Base-by-base conservation (phyloP, 2,797 vertebrate species). In the Pangasius krempfi region DNA sequence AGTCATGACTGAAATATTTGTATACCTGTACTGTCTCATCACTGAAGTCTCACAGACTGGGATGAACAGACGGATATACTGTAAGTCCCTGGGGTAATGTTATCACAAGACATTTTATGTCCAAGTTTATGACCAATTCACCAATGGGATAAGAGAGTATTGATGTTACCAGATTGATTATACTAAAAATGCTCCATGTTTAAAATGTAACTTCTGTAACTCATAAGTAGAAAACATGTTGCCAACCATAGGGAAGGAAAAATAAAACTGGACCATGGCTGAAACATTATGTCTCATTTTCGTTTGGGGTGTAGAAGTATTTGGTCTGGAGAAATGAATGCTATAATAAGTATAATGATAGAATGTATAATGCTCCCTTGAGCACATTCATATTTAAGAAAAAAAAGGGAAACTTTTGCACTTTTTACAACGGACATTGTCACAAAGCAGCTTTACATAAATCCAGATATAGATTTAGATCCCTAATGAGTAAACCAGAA, bases 1-100 rank as follows among this genome's bases (percentile, higher is more conserved):
- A 68, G 33, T 27, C 54, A 37, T n/a, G 64, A 80, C 50, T 76
- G 30, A 76, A 89, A 52, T 73, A 40, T 85, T 40, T 56, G 50
- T 56, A n/a, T 40, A 56, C 30, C 66, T 72, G 47, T 37, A 85
- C 14, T 68, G 44, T 22, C 25, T 13, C 3, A 9, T 50, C 30
- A 10, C 27, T 12, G 30, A 70, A 22, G 27, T n/a, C 80, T 62
- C 58, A 18, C 40, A 64, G 37, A 18, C 81, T 66, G 58, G 22
- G 58, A 64, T 2, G 47, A n/a, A 84, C 27, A 66, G 14, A 50
- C 40, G 22, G 60, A 47, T 60, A 81, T 40, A 82, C 58, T 84
- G 44, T 68, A 84, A 30, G 60, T 12, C n/a, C 52, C 79, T 58
- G 54, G 7, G 3, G 79, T 37, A 22, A 58, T 58, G 10, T 27